These are phyloP conservation scores for Oreocharis arfaki DNA, from an alignment of 2,113 vertebrate species.

Conservation along the genomic window DNA sequence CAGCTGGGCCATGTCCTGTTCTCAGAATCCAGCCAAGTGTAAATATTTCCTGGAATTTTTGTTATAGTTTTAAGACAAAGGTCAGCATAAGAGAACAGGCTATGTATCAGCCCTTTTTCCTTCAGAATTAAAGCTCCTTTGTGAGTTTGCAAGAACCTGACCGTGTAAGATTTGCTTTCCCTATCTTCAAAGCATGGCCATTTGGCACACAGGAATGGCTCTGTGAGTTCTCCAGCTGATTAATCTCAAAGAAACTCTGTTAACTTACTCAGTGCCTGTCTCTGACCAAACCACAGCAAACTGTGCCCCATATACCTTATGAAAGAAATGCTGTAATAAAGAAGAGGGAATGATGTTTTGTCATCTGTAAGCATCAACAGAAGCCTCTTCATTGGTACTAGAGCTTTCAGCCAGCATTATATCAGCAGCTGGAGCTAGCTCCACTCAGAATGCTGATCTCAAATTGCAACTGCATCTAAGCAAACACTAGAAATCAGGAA, in stretches of 20 bases:
- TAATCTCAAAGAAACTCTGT: neutral
- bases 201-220: constrained; percentile 6
- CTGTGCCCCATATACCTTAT: neutral
- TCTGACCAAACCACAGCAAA: constrained; percentile 10
- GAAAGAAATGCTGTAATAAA: neutral
- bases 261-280: neutral
- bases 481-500: neutral
- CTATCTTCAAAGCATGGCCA: constrained; percentile 29
- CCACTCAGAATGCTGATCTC: neutral
- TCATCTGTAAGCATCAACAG: neutral
- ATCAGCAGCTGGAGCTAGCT: neutral
- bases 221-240: constrained; percentile 17
- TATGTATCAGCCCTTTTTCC: neutral
- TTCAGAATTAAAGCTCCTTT: constrained; percentile 19
- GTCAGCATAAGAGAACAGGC: neutral
- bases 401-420: neutral
- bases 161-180: neutral
- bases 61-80: neutral
- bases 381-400: neutral
- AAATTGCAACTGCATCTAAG: neutral
- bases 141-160: neutral
- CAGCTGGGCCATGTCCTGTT: neutral
- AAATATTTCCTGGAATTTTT: neutral
- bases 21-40: neutral
- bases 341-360: neutral